Evolutionary conservation across 2,113 vertebrate genomes (phyloP).

Genomic region (Daboia siamensis): DNA sequence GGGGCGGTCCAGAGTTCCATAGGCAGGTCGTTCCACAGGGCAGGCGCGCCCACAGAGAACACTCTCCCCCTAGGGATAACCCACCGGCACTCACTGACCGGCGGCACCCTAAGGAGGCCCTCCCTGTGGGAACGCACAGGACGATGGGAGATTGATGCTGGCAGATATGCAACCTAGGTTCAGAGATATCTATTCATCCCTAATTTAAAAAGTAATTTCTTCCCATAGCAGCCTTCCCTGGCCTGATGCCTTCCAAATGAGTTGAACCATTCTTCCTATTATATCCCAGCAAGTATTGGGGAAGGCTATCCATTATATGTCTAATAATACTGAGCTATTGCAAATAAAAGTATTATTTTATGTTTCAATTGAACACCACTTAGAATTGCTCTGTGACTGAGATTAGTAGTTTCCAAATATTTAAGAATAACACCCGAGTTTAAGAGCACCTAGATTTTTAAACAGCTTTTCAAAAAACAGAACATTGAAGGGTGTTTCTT

Average conservation of each 20-base stretch:
- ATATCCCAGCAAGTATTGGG: background rate
- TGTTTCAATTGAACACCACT: background rate
- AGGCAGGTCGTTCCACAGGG: no score
- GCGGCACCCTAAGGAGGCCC: no score
- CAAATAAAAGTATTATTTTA: background rate
- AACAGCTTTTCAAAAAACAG: background rate
- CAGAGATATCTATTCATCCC: background rate
- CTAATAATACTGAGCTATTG: background rate
- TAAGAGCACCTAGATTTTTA: background rate
- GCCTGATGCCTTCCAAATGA: background rate
- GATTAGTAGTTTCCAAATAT: background rate
- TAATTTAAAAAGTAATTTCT: background rate
- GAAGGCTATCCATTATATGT: background rate
- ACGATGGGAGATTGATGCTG: no score
- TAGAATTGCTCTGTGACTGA: background rate
- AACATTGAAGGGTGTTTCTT: background rate
- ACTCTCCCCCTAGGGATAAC: no score
- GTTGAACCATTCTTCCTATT: background rate
- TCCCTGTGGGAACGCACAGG: no score
- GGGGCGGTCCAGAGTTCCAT: no score
- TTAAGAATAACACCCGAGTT: background rate
- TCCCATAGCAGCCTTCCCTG: background rate
- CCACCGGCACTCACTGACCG: no score
- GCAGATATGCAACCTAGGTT: background rate
- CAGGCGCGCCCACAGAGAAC: no score